Percentiles rank a stretch among this genome's conserved stretches.
phyloP scores from a whole-genome alignment of 1,140 invertebrate genomes.

The Drosophila pectinifera region DNA sequence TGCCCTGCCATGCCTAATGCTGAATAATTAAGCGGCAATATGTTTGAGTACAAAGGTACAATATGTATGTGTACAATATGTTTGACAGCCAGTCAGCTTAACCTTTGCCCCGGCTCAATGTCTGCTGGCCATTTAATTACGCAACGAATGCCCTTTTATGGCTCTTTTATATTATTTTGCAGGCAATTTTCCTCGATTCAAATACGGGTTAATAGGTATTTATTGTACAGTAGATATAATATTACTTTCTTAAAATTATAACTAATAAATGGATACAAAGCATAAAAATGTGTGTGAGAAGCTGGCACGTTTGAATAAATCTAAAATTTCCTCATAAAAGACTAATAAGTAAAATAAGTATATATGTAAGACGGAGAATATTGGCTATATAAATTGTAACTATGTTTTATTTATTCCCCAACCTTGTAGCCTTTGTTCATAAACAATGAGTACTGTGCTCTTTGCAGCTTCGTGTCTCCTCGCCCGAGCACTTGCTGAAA shows the following conservation, averaged over 20 bases:
- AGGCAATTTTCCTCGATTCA: background rate
- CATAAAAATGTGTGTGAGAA: too few relatives aligned
- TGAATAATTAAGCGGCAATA: conserved; percentile 62
- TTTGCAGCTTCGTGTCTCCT: conserved; percentile 1
- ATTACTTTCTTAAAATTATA: too few relatives aligned
- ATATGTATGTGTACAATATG: conserved; percentile 19
- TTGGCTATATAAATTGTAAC: background rate
- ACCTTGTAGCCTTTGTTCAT: background rate
- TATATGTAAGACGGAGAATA: too few relatives aligned
- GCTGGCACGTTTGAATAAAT: too few relatives aligned
- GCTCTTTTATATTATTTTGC: conserved; percentile 26
- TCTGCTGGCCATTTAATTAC: conserved; percentile 39
- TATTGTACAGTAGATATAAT: background rate
- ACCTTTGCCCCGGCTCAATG: conserved; percentile 37
- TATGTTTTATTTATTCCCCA: background rate
- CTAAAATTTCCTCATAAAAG: too few relatives aligned
- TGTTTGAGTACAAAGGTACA: conserved; percentile 17
- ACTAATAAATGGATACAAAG: too few relatives aligned
- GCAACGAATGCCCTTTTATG: conserved; percentile 41
- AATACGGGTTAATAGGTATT: too few relatives aligned
- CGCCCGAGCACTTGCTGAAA: conserved; percentile 32
- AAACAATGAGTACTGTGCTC: background rate
- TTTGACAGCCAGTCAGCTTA: conserved; percentile 41
- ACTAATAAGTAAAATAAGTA: too few relatives aligned
- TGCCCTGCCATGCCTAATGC: conserved; percentile 25